Percentiles rank a stretch among this genome's conserved stretches.
Conservation (phyloP, 2,113 vertebrate genomes). For the Chloroceryle aenea region DNA sequence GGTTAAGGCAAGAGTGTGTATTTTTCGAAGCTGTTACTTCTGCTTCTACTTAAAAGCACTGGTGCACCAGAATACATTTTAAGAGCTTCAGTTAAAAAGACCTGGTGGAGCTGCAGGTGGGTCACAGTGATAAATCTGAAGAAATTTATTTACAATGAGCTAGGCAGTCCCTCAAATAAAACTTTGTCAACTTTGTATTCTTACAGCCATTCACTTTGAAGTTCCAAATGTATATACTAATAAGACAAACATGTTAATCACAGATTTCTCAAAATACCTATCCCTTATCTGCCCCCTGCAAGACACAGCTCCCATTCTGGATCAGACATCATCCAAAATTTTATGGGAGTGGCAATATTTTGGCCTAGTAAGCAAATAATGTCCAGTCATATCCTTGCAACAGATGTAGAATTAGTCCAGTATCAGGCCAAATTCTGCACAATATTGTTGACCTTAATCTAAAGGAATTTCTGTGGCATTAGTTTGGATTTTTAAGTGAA, state of each 20-base stretch:
- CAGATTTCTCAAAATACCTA: neutral
- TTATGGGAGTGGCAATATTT: neutral
- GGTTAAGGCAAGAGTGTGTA: conserved; percentile 4
- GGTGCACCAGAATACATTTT: neutral
- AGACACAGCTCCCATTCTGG: neutral
- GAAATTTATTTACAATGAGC: neutral
- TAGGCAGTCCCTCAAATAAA: neutral
- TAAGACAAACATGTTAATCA: neutral
- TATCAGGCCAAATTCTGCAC: neutral
- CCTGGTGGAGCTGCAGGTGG: neutral
- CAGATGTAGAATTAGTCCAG: neutral
- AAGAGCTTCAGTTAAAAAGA: conserved; percentile 7
- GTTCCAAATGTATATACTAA: neutral
- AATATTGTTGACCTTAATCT: neutral
- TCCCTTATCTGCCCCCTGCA: neutral
- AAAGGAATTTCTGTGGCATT: neutral
- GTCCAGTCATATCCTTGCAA: neutral
- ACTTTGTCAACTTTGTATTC: rapidly evolving
- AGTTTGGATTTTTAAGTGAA: neutral
- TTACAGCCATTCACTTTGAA: neutral
- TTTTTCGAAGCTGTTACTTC: neutral
- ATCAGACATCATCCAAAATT: neutral
- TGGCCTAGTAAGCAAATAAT: neutral
- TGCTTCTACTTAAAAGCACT: neutral
- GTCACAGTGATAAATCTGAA: neutral